phyloP scores from a whole-genome alignment of 2,888 invertebrate genomes.

The Seira ritae region DNA sequence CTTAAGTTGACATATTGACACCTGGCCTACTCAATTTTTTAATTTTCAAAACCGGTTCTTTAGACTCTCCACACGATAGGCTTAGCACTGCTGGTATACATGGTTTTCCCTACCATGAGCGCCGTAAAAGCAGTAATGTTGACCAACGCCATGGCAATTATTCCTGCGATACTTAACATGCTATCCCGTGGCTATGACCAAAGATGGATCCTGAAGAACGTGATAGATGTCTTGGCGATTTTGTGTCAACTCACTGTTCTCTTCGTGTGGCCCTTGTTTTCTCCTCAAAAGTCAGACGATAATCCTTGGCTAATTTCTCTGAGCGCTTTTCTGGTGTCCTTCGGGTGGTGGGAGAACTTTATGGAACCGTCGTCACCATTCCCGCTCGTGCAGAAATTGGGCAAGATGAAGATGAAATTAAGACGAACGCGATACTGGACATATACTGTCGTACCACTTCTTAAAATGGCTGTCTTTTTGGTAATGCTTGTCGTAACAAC shows the following conservation, averaged over 20 bases:
- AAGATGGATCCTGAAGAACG: conserved; percentile 76
- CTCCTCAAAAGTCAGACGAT: conserved; percentile 74
- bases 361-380: conserved; percentile 75
- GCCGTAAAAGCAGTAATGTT: conserved; percentile 77
- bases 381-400: conserved; percentile 74
- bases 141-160: conserved; percentile 77
- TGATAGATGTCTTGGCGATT: conserved; percentile 80
- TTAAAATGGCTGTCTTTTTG: conserved; percentile 87
- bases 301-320: conserved; percentile 81
- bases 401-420: conserved; percentile 79
- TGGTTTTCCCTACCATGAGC: conserved; percentile 77
- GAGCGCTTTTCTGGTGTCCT: conserved; percentile 82
- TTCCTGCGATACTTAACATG: conserved; percentile 76
- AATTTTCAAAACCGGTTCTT: conserved; percentile 70
- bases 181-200: conserved; percentile 76
- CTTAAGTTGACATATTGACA: too few species aligned
- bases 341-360: conserved; percentile 92
- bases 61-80: conserved; percentile 78
- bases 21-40: too few species aligned
- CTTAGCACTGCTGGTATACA: conserved; percentile 77
- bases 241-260: conserved; percentile 82
- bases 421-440: conserved; percentile 83
- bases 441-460: conserved; percentile 84
- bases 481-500: conserved; percentile 81
- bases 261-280: conserved; percentile 82